Evolutionary conservation across 2,888 invertebrate species (phyloP).

Genomic region (Stictocephala bisonia): DNA sequence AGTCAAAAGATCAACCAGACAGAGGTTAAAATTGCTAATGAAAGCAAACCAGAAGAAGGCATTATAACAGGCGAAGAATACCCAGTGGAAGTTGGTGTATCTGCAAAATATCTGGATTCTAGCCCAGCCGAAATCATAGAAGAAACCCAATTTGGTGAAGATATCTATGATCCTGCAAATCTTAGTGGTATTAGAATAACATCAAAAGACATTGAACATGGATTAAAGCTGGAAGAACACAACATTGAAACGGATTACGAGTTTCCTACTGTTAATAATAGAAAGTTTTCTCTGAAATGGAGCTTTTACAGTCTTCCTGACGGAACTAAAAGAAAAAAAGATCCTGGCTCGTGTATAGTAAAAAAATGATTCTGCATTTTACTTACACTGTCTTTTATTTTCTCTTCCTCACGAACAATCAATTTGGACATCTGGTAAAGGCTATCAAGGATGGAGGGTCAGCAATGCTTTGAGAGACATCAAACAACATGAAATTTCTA

Average conservation of each 20-base stretch:
- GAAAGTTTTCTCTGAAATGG: constrained; percentile 9
- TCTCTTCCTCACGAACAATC: neutral
- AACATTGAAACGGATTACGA: neutral
- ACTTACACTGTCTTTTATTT: constrained; percentile 18
- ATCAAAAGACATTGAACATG: constrained; percentile 12
- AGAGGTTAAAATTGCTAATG: neutral
- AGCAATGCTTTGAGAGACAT: constrained; percentile 9
- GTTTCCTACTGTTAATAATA: constrained; percentile 11
- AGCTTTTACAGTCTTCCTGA: constrained; percentile 14
- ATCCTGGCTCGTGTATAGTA: constrained; percentile 14
- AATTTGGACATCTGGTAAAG: neutral
- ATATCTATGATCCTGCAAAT: neutral
- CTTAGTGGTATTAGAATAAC: neutral
- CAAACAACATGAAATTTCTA: neutral
- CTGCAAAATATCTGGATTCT: neutral
- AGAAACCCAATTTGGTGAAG: neutral
- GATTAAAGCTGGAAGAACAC: neutral
- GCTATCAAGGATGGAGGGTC: constrained; percentile 1
- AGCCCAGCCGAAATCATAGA: neutral
- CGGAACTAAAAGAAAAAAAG: neutral
- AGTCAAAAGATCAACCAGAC: too few species aligned
- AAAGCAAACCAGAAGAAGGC: neutral
- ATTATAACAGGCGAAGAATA: neutral
- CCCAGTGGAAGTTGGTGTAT: neutral
- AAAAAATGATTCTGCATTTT: constrained; percentile 2